Conservation (phyloP, 1,140 invertebrate species). For the Bradysia coprophila region DNA sequence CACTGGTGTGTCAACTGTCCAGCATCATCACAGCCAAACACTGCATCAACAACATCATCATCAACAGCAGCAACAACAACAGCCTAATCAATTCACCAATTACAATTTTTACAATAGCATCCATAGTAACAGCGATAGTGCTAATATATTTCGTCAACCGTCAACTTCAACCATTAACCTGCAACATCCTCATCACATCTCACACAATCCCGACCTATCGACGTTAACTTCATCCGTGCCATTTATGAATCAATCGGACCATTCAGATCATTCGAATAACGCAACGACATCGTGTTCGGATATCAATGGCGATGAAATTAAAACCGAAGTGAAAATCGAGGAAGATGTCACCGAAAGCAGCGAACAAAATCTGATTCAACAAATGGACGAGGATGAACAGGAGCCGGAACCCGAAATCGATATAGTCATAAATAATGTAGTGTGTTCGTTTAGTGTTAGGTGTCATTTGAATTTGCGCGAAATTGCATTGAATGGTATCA, state of each 20-base stretch:
- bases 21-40: background rate
- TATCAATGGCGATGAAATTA: background rate
- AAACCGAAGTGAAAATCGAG: background rate
- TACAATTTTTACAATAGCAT: background rate
- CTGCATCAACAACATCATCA: slow-evolving; percentile 3
- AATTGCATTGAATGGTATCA: slow-evolving; percentile 79
- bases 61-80: slow-evolving; percentile 3
- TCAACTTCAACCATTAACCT: background rate
- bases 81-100: background rate
- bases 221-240: background rate
- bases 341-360: too few relatives aligned
- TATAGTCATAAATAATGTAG: slow-evolving; percentile 96
- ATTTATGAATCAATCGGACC: background rate
- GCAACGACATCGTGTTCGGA: background rate
- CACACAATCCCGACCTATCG: background rate
- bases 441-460: slow-evolving; percentile 91
- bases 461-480: slow-evolving; percentile 93
- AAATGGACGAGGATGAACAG: slow-evolving; percentile 18
- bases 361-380: background rate
- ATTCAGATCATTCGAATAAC: too few relatives aligned
- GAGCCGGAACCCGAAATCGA: slow-evolving; percentile 57
- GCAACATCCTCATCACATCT: background rate
- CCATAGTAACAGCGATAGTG: slow-evolving; percentile 6
- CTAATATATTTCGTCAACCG: background rate
- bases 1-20: background rate